These are phyloP conservation scores for Tyria jacobaeae DNA, from an alignment of 2,888 invertebrate species.

Conservation along the genomic window DNA sequence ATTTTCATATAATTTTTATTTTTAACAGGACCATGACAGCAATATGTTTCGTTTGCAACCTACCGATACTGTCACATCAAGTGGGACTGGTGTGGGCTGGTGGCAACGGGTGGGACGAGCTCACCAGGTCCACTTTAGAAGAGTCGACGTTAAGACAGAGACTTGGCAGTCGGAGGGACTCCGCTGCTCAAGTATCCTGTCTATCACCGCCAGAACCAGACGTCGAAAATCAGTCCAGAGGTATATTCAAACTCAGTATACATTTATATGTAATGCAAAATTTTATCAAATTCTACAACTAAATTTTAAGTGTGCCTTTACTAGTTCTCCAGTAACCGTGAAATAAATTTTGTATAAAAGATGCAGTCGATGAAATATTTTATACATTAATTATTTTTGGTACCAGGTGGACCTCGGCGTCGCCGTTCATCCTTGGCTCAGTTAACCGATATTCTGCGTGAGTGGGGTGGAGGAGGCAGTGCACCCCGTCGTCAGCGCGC, in stretches of 20 bases:
- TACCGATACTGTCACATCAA: conserved; percentile 97
- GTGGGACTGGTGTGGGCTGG: conserved; percentile 97
- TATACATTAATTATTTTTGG: conserved; percentile 20
- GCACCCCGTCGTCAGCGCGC: conserved; percentile 85
- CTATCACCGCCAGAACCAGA: conserved; percentile 94
- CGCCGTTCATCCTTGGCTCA: conserved; percentile 95
- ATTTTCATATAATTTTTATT: conserved; percentile 53
- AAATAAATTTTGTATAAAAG: neutral
- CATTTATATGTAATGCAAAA: neutral
- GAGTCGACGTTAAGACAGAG: conserved; percentile 94
- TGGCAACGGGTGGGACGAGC: conserved; percentile 97
- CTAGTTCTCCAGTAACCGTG: neutral
- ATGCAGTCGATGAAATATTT: neutral
- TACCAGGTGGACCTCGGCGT: conserved; percentile 88
- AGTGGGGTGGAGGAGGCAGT: conserved; percentile 92
- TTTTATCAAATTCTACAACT: neutral
- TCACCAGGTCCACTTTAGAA: conserved; percentile 93
- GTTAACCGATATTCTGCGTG: conserved; percentile 94
- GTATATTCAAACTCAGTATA: conserved; percentile 49
- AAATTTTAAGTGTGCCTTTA: neutral
- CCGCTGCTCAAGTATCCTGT: conserved; percentile 95
- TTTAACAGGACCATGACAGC: conserved; percentile 95
- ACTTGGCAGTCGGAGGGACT: conserved; percentile 94
- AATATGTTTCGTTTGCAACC: conserved; percentile 98
- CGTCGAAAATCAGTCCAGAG: conserved; percentile 85